A percentile compares a stretch with the other conserved stretches of the same genome.
Evolutionary conservation across 1,140 invertebrate species (phyloP).

Genomic region (Ceratitis capitata): DNA sequence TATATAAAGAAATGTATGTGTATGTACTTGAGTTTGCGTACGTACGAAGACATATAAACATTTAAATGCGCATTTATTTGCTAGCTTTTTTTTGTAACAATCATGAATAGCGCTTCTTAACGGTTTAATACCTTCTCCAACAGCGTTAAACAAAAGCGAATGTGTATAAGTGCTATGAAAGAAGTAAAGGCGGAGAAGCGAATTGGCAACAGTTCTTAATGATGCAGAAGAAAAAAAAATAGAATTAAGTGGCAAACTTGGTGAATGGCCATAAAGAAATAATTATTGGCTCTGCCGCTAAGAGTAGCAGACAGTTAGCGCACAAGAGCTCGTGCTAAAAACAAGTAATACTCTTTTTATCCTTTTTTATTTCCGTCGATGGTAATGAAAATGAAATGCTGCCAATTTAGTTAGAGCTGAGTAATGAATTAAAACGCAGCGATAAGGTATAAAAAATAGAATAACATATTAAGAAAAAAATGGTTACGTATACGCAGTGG

Average conservation of each 20-base stretch:
- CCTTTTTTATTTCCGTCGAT: background rate
- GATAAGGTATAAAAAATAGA: background rate
- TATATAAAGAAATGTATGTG: background rate
- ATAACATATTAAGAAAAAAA: background rate
- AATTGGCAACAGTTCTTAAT: slow-evolving; percentile 15
- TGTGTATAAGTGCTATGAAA: too few species aligned
- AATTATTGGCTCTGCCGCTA: background rate
- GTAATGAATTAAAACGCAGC: background rate
- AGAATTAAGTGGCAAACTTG: background rate
- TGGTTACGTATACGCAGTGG: background rate
- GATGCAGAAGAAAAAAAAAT: background rate
- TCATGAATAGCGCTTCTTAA: background rate
- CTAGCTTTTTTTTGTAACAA: background rate
- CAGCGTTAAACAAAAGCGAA: background rate
- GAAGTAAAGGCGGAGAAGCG: background rate
- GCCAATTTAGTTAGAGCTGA: background rate
- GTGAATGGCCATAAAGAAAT: slow-evolving; percentile 23
- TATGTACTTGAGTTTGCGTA: background rate
- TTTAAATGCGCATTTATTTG: background rate
- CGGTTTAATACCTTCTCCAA: background rate
- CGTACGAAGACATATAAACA: too few species aligned
- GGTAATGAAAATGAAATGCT: background rate
- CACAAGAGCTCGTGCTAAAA: background rate
- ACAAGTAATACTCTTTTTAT: background rate
- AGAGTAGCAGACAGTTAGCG: background rate